Evolutionary conservation across 2,888 invertebrate species (phyloP).

Genomic region (Sinodicranocentrus sp.): DNA sequence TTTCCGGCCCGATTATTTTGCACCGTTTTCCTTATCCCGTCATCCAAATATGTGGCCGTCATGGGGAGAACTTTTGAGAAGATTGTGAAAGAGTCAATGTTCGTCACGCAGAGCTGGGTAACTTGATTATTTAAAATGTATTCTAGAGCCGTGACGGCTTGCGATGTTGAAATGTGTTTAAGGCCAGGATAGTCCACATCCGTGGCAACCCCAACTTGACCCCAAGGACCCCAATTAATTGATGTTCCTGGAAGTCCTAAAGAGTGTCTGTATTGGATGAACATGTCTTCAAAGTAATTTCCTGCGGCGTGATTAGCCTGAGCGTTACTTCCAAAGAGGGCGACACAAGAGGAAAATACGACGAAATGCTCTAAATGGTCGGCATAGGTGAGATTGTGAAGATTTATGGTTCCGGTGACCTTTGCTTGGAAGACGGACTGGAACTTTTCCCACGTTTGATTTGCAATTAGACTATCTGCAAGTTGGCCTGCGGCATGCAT

Average conservation of each 20-base stretch:
- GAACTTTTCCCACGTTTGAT: slow-evolving; percentile 64
- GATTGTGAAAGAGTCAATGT: slow-evolving; percentile 18
- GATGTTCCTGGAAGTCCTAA: slow-evolving; percentile 37
- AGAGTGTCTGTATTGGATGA: slow-evolving; percentile 33
- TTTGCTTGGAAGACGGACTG: slow-evolving; percentile 32
- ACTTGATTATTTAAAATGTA: slow-evolving; percentile 2
- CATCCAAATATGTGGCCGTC: slow-evolving; percentile 1
- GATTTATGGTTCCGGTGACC: slow-evolving; percentile 55
- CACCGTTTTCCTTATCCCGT: neutral
- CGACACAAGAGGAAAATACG: slow-evolving; percentile 44
- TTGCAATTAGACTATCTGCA: slow-evolving; percentile 32
- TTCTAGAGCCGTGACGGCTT: slow-evolving; percentile 35
- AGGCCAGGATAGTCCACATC: slow-evolving; percentile 32
- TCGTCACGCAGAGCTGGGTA: slow-evolving; percentile 17
- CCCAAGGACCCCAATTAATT: slow-evolving; percentile 63
- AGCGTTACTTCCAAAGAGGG: slow-evolving; percentile 40
- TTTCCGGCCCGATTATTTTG: neutral
- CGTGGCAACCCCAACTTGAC: slow-evolving; percentile 42
- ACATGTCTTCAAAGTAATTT: slow-evolving; percentile 25
- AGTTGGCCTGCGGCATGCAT: slow-evolving; percentile 64
- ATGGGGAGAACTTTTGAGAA: slow-evolving; percentile 7
- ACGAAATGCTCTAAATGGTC: slow-evolving; percentile 60
- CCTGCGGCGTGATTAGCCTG: slow-evolving; percentile 56
- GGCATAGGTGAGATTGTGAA: slow-evolving; percentile 51
- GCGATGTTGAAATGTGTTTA: neutral